Conservation (phyloP, 2,888 invertebrate species). For the Orthosia gracilis region DNA sequence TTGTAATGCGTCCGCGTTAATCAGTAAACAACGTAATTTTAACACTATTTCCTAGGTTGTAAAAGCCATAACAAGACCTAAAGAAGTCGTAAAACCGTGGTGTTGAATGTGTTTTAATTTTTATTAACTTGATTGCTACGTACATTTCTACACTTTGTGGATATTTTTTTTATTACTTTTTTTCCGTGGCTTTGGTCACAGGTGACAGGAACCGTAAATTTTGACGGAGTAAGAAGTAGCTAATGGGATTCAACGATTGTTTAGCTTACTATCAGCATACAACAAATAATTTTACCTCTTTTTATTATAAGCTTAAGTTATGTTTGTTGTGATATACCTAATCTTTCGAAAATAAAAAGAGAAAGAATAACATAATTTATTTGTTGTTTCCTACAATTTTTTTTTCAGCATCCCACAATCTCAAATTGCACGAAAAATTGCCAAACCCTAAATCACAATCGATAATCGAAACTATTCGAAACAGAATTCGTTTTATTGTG, state of each 20-base stretch:
- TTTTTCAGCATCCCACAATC: not conserved
- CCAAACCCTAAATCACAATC: conserved; percentile 34
- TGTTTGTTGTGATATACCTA: no score
- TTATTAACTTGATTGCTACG: not conserved
- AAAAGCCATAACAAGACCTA: conserved; percentile 32
- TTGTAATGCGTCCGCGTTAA: conserved; percentile 36
- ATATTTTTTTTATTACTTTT: no score
- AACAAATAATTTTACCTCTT: no score
- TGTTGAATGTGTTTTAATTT: not conserved
- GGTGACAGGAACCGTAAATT: no score
- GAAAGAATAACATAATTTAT: no score
- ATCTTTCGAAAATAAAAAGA: no score
- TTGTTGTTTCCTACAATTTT: no score
- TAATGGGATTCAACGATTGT: no score
- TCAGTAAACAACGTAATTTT: conserved; percentile 39
- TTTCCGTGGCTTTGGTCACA: no score
- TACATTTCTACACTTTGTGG: not conserved
- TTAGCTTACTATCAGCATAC: no score
- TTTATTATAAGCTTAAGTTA: no score
- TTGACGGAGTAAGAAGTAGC: no score
- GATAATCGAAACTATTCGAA: conserved; percentile 57
- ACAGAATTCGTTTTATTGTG: conserved; percentile 59
- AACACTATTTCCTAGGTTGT: conserved; percentile 26
- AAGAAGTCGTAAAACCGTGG: conserved; percentile 17
- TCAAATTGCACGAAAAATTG: conserved; percentile 48